phyloP scores from a whole-genome alignment of 2,888 invertebrate species.

The Hypsopygia costalis region DNA sequence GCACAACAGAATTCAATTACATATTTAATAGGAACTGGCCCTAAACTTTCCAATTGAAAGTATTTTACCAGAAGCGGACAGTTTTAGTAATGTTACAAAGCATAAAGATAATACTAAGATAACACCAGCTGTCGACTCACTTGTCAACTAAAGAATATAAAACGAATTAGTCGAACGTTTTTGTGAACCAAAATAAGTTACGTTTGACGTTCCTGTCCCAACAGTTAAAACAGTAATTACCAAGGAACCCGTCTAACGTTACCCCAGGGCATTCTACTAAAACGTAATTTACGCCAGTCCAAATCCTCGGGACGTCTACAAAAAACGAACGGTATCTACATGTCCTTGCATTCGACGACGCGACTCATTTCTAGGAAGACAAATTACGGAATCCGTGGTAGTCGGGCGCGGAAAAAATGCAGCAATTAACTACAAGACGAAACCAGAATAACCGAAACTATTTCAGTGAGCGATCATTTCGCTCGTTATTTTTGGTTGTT shows the following conservation, averaged over 20 bases:
- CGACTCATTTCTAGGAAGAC: constrained; percentile 80
- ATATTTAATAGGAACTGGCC: no score
- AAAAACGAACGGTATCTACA: constrained; percentile 56
- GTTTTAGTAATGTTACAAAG: no score
- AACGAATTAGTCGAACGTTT: constrained; percentile 9
- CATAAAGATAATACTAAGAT: no score
- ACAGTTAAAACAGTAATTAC: constrained; percentile 77
- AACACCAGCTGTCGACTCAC: no score
- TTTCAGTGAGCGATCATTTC: constrained; percentile 63
- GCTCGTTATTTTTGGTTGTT: constrained; percentile 64
- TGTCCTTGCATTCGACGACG: constrained; percentile 76
- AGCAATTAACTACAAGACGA: constrained; percentile 70
- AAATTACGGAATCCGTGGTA: constrained; percentile 74
- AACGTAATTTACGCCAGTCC: constrained; percentile 73
- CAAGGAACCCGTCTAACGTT: constrained; percentile 72
- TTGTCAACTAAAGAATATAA: no score
- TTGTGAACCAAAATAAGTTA: constrained; percentile 60
- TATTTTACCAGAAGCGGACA: no score
- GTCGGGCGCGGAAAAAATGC: constrained; percentile 70
- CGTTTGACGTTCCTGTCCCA: constrained; percentile 71
- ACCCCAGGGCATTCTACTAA: constrained; percentile 71
- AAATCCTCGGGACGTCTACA: constrained; percentile 64
- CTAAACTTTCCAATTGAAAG: no score
- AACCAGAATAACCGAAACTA: constrained; percentile 63
- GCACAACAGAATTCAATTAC: no score